Conservation (phyloP, 2,888 invertebrate species). For the Agrochola circellaris region DNA sequence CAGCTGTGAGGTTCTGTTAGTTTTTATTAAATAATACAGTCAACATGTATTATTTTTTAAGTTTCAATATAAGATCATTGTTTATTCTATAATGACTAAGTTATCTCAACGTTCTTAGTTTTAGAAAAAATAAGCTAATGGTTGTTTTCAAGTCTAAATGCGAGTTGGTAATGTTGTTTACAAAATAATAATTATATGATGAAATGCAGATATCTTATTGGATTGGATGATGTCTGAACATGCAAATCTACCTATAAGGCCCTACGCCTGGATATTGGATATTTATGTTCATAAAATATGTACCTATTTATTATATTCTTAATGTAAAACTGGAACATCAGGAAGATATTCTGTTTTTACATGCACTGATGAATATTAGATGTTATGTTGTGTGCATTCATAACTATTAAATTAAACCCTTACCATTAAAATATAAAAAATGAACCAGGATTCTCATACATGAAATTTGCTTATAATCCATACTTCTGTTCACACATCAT, state of each 20-base stretch:
- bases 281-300: background rate
- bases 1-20: background rate
- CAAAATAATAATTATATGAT: background rate
- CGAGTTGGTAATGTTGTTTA: background rate
- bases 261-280: conserved; percentile 1
- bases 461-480: background rate
- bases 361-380: background rate
- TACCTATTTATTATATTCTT: conserved; percentile 3
- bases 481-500: background rate
- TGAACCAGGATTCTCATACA: background rate
- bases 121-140: background rate
- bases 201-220: background rate
- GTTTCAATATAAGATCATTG: too few relatives aligned
- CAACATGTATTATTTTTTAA: too few relatives aligned
- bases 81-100: background rate
- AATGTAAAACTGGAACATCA: background rate
- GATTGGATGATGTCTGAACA: conserved; percentile 13
- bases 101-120: background rate
- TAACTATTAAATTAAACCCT: background rate
- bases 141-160: background rate
- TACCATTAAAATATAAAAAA: background rate
- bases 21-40: conserved; percentile 1
- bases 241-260: conserved; percentile 7
- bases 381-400: background rate
- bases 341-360: background rate